Evolutionary conservation across 2,797 vertebrate species (phyloP).

Genomic region (Gobionotothen gibberifrons): DNA sequence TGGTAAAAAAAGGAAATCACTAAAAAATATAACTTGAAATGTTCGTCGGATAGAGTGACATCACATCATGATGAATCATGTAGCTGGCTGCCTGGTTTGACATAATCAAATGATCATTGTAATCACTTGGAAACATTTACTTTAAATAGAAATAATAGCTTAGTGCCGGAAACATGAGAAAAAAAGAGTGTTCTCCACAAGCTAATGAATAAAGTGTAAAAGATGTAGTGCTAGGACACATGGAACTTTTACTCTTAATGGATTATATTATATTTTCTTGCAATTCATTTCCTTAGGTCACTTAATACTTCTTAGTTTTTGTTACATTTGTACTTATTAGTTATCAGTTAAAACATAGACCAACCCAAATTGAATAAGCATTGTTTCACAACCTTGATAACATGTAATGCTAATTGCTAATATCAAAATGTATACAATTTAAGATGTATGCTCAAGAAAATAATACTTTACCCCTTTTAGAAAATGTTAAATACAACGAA

Average conservation of each 20-base stretch:
- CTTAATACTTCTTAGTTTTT: too few species aligned
- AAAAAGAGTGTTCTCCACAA: neutral
- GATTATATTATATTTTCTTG: too few species aligned
- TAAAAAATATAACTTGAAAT: neutral
- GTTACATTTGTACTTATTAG: too few species aligned
- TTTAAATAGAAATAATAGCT: slow-evolving; percentile 1
- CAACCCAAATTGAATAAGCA: too few species aligned
- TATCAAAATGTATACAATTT: neutral
- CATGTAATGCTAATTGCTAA: too few species aligned
- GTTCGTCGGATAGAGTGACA: neutral
- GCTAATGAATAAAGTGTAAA: too few species aligned
- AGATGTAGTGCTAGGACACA: too few species aligned
- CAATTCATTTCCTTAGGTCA: too few species aligned
- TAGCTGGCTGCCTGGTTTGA: neutral
- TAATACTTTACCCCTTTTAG: neutral
- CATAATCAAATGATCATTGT: neutral
- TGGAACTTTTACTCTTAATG: too few species aligned
- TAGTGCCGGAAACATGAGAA: neutral
- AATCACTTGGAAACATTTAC: slow-evolving; percentile 6
- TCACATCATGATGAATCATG: neutral
- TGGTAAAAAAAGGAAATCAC: neutral
- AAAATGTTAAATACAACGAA: neutral
- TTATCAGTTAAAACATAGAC: too few species aligned
- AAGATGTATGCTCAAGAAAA: neutral
- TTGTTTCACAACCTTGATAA: too few species aligned